Conservation (phyloP, 2,888 invertebrate species). For the Rhorus exstirpatorius region DNA sequence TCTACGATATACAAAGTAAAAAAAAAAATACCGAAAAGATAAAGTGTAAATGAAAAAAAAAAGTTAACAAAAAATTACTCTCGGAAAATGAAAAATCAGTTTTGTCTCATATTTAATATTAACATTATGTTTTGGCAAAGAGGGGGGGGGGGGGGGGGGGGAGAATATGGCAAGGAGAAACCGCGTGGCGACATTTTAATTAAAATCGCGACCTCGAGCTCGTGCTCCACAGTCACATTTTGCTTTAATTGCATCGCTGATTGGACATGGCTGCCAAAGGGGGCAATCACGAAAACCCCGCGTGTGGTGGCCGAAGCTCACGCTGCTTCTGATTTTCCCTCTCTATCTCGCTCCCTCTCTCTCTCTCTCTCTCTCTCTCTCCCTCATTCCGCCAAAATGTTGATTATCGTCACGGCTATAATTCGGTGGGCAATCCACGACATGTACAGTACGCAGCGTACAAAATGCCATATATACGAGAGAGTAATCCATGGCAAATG, state of each 20-base stretch:
- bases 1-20: not conserved
- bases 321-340: slow-evolving; percentile 42
- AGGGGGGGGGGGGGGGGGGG: too few species aligned
- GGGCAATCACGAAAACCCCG: slow-evolving; percentile 68
- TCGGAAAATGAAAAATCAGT: slow-evolving; percentile 19
- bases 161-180: slow-evolving; percentile 41
- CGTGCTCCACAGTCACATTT: slow-evolving; percentile 63
- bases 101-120: slow-evolving; percentile 19
- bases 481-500: slow-evolving; percentile 44
- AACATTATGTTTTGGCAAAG: slow-evolving; percentile 35
- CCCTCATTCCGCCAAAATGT: slow-evolving; percentile 35
- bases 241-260: slow-evolving; percentile 76
- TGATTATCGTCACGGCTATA: slow-evolving; percentile 68
- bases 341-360: slow-evolving; percentile 17
- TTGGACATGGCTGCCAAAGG: slow-evolving; percentile 74
- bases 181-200: slow-evolving; percentile 73
- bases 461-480: slow-evolving; percentile 2
- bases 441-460: slow-evolving; percentile 8
- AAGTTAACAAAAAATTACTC: not conserved
- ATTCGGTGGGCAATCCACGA: slow-evolving; percentile 51
- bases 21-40: not conserved
- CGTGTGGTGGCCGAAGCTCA: slow-evolving; percentile 55
- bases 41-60: not conserved
- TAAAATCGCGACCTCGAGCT: slow-evolving; percentile 70
- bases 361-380: slow-evolving; percentile 21